These are phyloP conservation scores for Lagocephalus sceleratus DNA, from an alignment of 2,797 vertebrate genomes.

Conservation along the genomic window DNA sequence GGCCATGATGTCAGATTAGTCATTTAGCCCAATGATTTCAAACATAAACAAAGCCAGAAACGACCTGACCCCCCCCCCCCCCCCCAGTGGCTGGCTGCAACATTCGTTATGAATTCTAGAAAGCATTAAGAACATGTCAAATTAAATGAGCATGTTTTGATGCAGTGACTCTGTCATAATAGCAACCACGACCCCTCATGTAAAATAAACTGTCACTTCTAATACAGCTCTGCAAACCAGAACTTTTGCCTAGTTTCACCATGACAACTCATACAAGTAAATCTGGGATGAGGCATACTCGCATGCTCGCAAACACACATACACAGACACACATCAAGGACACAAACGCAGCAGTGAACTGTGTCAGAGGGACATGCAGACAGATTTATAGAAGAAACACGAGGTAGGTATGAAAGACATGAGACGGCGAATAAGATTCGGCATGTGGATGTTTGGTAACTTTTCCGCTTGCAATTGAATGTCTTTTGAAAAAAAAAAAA, in stretches of 20 bases:
- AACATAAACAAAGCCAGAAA: background rate
- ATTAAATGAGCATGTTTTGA: no score
- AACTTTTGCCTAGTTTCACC: conserved; percentile 6
- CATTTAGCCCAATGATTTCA: background rate
- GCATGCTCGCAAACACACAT: conserved; percentile 18
- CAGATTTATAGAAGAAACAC: conserved; percentile 29
- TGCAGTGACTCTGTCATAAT: no score
- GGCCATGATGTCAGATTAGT: background rate
- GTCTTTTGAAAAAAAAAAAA: no score
- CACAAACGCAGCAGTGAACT: conserved; percentile 13
- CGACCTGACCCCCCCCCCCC: background rate
- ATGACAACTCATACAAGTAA: conserved; percentile 22
- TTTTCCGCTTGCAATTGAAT: no score
- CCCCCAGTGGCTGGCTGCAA: background rate
- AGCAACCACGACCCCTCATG: no score
- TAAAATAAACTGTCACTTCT: no score
- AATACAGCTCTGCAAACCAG: no score
- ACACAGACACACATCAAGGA: conserved; percentile 10
- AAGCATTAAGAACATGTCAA: no score
- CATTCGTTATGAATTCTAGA: background rate
- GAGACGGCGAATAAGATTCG: conserved; percentile 27
- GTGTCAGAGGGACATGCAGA: conserved; percentile 54
- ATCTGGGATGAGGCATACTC: conserved; percentile 37
- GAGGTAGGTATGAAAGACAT: conserved; percentile 34
- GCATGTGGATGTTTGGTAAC: conserved; percentile 34